A percentile compares a stretch with the other conserved stretches of the same genome.
These are phyloP conservation scores for Craseonycteris thonglongyai DNA, from an alignment of 2,113 vertebrate species.

Conservation along the genomic window DNA sequence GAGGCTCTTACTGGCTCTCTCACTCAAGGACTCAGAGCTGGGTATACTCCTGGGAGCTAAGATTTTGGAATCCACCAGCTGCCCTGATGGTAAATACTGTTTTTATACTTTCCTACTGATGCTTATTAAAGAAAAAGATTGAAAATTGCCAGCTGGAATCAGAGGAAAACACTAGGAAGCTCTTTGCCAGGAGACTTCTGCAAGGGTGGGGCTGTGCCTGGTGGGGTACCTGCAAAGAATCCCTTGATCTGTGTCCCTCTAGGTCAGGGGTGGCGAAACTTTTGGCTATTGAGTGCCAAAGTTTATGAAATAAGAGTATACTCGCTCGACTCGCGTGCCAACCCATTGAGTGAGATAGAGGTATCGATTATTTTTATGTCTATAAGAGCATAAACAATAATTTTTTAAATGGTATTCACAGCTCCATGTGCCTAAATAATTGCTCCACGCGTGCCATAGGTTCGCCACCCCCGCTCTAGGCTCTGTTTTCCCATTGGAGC, in stretches of 20 bases:
- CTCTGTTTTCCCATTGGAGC: not conserved
- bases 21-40: not conserved
- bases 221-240: not conserved
- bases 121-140: not conserved
- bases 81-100: not conserved
- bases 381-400: no score
- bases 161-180: constrained; percentile 1
- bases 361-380: no score
- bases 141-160: constrained; percentile 29
- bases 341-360: no score
- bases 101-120: constrained; percentile 16
- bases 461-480: no score
- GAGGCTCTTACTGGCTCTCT: not conserved
- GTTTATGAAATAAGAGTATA: no score
- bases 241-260: no score
- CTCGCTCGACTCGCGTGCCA: no score
- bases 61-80: not conserved
- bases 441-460: no score
- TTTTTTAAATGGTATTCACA: no score
- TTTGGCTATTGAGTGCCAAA: no score
- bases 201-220: not conserved
- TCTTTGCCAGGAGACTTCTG: not conserved
- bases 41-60: not conserved
- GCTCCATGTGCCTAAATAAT: no score
- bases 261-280: no score